Conservation (phyloP, 1,140 invertebrate genomes). For the Mycetomoellerius zeteki region DNA sequence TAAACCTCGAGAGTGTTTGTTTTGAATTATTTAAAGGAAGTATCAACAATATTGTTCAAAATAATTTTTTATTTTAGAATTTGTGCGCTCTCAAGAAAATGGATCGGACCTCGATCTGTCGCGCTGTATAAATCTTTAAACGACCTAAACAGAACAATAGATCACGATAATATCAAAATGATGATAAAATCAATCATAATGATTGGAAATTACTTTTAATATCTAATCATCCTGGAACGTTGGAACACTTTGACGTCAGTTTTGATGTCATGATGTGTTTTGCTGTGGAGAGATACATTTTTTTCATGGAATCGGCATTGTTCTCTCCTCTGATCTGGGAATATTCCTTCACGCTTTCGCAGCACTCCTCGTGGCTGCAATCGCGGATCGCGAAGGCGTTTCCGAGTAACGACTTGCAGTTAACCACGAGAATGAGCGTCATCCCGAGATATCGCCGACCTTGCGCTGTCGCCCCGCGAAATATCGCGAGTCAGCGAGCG, state of each 20-base stretch:
- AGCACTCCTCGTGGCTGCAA: neutral
- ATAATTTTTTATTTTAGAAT: no score
- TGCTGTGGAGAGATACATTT: neutral
- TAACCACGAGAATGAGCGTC: slow-evolving; percentile 21
- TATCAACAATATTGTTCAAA: no score
- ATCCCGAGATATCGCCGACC: slow-evolving; percentile 37
- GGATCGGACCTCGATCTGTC: neutral
- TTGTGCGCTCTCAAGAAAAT: neutral
- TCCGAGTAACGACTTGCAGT: slow-evolving; percentile 43
- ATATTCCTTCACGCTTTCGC: slow-evolving; percentile 45
- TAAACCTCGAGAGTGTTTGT: no score
- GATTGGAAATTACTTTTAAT: no score
- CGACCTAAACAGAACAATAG: no score
- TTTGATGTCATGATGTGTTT: no score
- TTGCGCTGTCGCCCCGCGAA: slow-evolving; percentile 49
- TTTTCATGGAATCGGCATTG: neutral
- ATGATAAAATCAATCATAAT: no score
- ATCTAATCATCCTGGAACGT: no score
- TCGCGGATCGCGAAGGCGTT: slow-evolving; percentile 35
- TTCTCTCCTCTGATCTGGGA: neutral
- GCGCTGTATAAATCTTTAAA: neutral
- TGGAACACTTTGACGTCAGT: no score
- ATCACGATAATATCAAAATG: no score
- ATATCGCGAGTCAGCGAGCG: slow-evolving; percentile 37
- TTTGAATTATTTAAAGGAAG: no score